phyloP scores from a whole-genome alignment of 2,888 invertebrate species.

The Zaprionus lineosus region DNA sequence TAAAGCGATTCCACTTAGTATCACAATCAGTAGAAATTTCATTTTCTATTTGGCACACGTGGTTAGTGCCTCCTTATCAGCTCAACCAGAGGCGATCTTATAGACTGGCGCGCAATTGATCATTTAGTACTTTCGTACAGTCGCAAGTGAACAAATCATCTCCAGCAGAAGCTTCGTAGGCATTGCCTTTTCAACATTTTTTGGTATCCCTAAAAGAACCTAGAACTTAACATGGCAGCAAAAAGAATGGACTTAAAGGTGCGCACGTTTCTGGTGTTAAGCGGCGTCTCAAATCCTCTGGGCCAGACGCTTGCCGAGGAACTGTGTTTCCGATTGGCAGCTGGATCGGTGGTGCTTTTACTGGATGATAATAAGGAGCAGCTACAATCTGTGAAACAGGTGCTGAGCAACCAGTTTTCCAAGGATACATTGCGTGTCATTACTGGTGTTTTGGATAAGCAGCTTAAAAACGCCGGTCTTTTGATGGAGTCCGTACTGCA shows the following conservation, averaged over 20 bases:
- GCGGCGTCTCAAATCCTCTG: conserved; percentile 94
- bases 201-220: conserved; percentile 2
- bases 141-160: conserved; percentile 43
- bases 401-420: conserved; percentile 81
- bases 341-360: conserved; percentile 88
- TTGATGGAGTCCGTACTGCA: conserved; percentile 56
- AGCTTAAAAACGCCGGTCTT: conserved; percentile 82
- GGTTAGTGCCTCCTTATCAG: conserved; percentile 43
- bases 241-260: conserved; percentile 85
- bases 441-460: conserved; percentile 80
- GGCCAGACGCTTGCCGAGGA: conserved; percentile 90
- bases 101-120: not conserved
- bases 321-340: conserved; percentile 86
- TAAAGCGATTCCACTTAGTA: not conserved
- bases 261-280: conserved; percentile 87
- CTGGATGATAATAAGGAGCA: conserved; percentile 88
- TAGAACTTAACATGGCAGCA: conserved; percentile 59
- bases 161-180: conserved; percentile 12
- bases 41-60: conserved; percentile 16
- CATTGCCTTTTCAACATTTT: conserved; percentile 1
- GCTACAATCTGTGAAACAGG: conserved; percentile 86
- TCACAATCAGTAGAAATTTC: conserved; percentile 7
- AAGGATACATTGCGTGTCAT: conserved; percentile 60
- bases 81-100: conserved; percentile 32
- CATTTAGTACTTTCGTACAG: conserved; percentile 70